Percentiles rank a stretch among this genome's conserved stretches.
Conservation (phyloP, 2,888 invertebrate species). For the Macroteleia sp. region DNA sequence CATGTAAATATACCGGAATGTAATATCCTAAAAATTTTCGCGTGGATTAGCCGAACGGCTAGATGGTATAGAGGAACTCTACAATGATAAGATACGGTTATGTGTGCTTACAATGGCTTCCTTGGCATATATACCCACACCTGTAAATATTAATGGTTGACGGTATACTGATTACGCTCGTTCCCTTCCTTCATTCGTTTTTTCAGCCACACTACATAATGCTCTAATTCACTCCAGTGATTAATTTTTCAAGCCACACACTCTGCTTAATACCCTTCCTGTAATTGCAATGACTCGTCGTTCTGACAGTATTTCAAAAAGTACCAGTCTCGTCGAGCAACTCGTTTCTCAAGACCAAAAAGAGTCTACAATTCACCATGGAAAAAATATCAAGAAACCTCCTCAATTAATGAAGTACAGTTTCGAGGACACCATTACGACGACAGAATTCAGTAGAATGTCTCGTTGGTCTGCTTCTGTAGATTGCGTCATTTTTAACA, state of each 20-base stretch:
- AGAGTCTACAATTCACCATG: not conserved
- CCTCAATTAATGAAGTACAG: slow-evolving; percentile 10
- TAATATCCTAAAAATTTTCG: slow-evolving; percentile 28
- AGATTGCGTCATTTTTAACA: slow-evolving; percentile 41
- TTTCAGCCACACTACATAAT: slow-evolving; percentile 10
- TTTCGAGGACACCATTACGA: not conserved
- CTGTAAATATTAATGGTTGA: slow-evolving; percentile 41
- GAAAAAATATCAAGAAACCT: not conserved
- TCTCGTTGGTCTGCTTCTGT: slow-evolving; percentile 1
- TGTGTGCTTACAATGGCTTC: slow-evolving; percentile 23
- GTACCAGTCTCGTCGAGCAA: not conserved
- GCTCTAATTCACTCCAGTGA: slow-evolving; percentile 17
- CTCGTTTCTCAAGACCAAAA: not conserved
- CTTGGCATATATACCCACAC: slow-evolving; percentile 26
- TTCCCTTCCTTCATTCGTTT: slow-evolving; percentile 16
- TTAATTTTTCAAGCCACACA: slow-evolving; percentile 24
- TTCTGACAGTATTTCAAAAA: not conserved
- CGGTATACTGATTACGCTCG: slow-evolving; percentile 29
- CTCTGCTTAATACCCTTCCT: not conserved
- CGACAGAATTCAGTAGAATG: not conserved
- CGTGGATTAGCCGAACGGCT: slow-evolving; percentile 34
- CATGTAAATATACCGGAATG: slow-evolving; percentile 14
- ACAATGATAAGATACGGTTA: slow-evolving; percentile 50
- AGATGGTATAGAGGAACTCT: slow-evolving; percentile 22
- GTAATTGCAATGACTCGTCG: not conserved